phyloP scores from a whole-genome alignment of 2,888 invertebrate species.

The Ophion obscuratus region DNA sequence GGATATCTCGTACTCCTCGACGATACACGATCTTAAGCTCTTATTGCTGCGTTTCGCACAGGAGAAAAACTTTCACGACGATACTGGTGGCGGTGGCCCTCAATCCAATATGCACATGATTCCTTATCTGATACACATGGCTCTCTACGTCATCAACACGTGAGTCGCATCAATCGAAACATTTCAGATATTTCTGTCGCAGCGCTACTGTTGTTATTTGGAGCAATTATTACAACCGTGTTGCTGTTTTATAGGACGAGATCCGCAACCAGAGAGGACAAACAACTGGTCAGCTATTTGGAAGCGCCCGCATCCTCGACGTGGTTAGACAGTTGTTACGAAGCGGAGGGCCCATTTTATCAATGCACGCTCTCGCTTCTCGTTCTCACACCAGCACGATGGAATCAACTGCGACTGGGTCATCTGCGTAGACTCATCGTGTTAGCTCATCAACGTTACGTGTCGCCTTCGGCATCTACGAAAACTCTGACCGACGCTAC shows the following conservation, averaged over 20 bases:
- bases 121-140: slow-evolving; percentile 97
- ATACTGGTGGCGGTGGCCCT: slow-evolving; percentile 98
- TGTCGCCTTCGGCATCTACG: slow-evolving; percentile 87
- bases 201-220: background rate
- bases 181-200: background rate
- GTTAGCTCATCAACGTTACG: slow-evolving; percentile 90
- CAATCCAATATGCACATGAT: slow-evolving; percentile 99
- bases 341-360: slow-evolving; percentile 96
- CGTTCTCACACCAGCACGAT: slow-evolving; percentile 91
- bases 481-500: slow-evolving; percentile 85
- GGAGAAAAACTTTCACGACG: slow-evolving; percentile 98
- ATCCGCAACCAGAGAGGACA: slow-evolving; percentile 91
- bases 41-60: slow-evolving; percentile 95
- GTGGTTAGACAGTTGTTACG: slow-evolving; percentile 93
- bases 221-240: background rate
- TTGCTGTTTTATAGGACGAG: slow-evolving; percentile 86
- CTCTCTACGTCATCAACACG: slow-evolving; percentile 96
- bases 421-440: slow-evolving; percentile 92
- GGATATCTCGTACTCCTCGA: slow-evolving; percentile 92
- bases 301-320: slow-evolving; percentile 87
- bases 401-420: slow-evolving; percentile 89
- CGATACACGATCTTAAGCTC: slow-evolving; percentile 96
- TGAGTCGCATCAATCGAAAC: slow-evolving; percentile 82
- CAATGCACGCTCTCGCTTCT: slow-evolving; percentile 93
- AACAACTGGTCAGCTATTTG: slow-evolving; percentile 90